Percentiles rank a stretch among this genome's conserved stretches.
Conservation (phyloP, 2,888 invertebrate species). For the Brenthis daphne region DNA sequence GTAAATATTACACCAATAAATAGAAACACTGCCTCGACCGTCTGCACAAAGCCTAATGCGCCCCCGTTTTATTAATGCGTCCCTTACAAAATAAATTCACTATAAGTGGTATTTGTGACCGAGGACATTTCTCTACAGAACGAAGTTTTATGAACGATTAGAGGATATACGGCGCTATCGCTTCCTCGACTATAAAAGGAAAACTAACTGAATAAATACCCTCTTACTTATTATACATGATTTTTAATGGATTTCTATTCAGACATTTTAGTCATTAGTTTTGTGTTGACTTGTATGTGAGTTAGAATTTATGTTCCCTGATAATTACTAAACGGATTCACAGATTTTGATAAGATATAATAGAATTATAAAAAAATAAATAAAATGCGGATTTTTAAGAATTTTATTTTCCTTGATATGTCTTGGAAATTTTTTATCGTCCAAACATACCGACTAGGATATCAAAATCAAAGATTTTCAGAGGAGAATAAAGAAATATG, state of each 20-base stretch:
- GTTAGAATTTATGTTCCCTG: neutral
- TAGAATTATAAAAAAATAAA: too few species aligned
- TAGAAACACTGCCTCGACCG: neutral
- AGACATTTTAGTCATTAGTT: neutral
- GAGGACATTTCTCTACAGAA: conserved; percentile 49
- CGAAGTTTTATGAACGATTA: conserved; percentile 53
- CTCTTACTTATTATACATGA: conserved; percentile 29
- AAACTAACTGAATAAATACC: conserved; percentile 34
- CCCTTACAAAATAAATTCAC: conserved; percentile 67
- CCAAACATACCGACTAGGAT: too few species aligned
- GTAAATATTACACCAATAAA: neutral
- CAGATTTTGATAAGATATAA: too few species aligned
- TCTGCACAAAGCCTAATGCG: conserved; percentile 13
- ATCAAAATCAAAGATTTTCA: too few species aligned
- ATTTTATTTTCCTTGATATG: too few species aligned
- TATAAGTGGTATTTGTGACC: conserved; percentile 70
- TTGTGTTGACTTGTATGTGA: neutral
- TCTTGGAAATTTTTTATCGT: too few species aligned
- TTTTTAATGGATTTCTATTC: conserved; percentile 27
- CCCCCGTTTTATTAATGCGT: conserved; percentile 65
- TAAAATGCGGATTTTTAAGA: too few species aligned
- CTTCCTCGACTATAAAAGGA: conserved; percentile 27
- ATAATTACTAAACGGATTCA: too few species aligned
- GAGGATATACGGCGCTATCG: conserved; percentile 32
- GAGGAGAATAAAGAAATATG: too few species aligned